phyloP scores from a whole-genome alignment of 1,140 invertebrate genomes.

The Caenorhabditis tropicalis region DNA sequence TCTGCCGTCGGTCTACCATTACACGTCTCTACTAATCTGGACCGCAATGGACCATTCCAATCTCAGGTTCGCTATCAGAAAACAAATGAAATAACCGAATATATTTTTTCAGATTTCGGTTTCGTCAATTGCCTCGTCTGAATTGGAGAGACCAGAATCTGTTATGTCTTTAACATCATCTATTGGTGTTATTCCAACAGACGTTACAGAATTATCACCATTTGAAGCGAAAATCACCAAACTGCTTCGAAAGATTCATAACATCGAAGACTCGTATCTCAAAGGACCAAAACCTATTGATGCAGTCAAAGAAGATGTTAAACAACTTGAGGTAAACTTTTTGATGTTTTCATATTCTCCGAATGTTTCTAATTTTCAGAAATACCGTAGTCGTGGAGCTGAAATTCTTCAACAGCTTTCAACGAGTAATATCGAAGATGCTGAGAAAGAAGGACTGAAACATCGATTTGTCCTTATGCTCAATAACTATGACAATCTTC shows the following conservation, averaged over 20 bases:
- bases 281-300: conserved; percentile 46
- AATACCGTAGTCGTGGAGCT: conserved; percentile 8
- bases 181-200: conserved; percentile 22
- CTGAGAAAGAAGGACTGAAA: conserved; percentile 34
- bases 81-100: neutral
- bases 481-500: conserved; percentile 24
- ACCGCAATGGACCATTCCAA: conserved; percentile 46
- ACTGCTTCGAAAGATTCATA: conserved; percentile 35
- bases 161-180: conserved; percentile 43
- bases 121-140: conserved; percentile 42
- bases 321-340: conserved; percentile 32
- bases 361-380: neutral
- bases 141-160: conserved; percentile 37
- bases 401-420: conserved; percentile 22
- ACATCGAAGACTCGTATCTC: conserved; percentile 39
- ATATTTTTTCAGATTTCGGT: conserved; percentile 29
- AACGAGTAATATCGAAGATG: conserved; percentile 36
- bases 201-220: conserved; percentile 37
- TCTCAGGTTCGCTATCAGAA: neutral
- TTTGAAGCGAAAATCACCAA: conserved; percentile 20
- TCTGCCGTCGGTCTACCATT: conserved; percentile 45
- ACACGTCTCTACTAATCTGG: conserved; percentile 41
- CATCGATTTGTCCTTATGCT: conserved; percentile 17
- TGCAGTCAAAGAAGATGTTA: conserved; percentile 40
- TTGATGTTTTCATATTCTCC: neutral